These are phyloP conservation scores for Cataglyphis altisquamis DNA, from an alignment of 2,888 invertebrate species.

Conservation along the genomic window DNA sequence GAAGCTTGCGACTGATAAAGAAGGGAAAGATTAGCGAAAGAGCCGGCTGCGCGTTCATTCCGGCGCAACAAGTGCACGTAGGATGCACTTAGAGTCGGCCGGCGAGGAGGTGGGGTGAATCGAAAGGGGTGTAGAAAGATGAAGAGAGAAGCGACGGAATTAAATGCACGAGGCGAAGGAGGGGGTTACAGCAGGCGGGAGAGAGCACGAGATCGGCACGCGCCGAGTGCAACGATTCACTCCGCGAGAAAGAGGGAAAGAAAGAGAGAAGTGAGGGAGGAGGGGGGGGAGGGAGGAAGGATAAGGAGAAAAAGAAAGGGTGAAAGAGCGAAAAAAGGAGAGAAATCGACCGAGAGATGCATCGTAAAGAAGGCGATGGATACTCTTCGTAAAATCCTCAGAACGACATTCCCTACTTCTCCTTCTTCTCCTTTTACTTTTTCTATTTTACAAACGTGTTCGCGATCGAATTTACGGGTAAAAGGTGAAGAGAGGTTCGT, in stretches of 20 bases:
- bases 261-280: constrained; percentile 14
- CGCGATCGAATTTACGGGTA: constrained; percentile 47
- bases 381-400: constrained; percentile 23
- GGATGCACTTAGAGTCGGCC: constrained; percentile 71
- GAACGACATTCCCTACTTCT: not conserved
- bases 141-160: constrained; percentile 69
- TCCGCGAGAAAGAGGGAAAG: constrained; percentile 60
- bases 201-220: constrained; percentile 85
- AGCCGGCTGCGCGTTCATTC: constrained; percentile 68
- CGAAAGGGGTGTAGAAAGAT: constrained; percentile 69
- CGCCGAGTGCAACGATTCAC: constrained; percentile 85
- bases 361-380: constrained; percentile 53
- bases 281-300: not conserved
- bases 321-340: constrained; percentile 8
- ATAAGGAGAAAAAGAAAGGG: constrained; percentile 22
- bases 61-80: constrained; percentile 84
- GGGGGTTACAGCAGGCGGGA: constrained; percentile 73
- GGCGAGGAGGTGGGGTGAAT: constrained; percentile 58
- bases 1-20: not conserved
- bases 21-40: constrained; percentile 33
- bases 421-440: not conserved
- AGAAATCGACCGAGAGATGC: constrained; percentile 45
- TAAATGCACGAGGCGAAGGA: constrained; percentile 76
- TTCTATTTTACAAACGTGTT: constrained; percentile 44
- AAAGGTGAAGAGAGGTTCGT: constrained; percentile 53